Evolutionary conservation across 2,113 vertebrate species (phyloP).

Genomic region (Muscicapa adusta): DNA sequence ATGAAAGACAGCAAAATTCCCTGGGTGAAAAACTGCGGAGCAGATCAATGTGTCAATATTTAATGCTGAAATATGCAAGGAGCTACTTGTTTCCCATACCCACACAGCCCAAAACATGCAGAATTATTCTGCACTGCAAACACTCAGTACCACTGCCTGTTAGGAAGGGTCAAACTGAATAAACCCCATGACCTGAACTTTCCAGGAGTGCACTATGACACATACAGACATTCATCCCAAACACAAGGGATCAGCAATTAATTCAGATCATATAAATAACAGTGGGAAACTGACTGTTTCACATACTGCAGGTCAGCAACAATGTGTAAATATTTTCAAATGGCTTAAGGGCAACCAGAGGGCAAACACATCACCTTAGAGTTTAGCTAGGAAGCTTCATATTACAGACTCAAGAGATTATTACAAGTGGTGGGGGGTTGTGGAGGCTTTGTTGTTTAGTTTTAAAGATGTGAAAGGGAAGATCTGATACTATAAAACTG

Average conservation of each 20-base stretch:
- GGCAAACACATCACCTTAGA: background rate
- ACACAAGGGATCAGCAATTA: background rate
- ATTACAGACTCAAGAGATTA: background rate
- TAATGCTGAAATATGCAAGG: background rate
- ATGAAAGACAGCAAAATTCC: background rate
- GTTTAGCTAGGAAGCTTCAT: background rate
- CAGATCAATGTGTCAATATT: background rate
- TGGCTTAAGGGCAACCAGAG: background rate
- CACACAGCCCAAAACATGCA: background rate
- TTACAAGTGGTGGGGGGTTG: too few species aligned
- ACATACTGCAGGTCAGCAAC: background rate
- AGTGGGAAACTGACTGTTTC: background rate
- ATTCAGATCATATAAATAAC: background rate
- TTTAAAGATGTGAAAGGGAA: background rate
- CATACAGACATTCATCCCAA: background rate
- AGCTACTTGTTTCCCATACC: background rate
- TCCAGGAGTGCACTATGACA: background rate
- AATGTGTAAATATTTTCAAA: background rate
- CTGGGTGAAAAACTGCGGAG: background rate
- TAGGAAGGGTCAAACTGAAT: background rate
- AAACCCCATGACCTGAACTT: background rate
- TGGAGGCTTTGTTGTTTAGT: background rate
- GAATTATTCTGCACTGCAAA: background rate
- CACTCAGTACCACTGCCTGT: background rate
- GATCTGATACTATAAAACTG: background rate